Conservation (phyloP, 2,113 vertebrate species). For the Poecilia latipinna region DNA sequence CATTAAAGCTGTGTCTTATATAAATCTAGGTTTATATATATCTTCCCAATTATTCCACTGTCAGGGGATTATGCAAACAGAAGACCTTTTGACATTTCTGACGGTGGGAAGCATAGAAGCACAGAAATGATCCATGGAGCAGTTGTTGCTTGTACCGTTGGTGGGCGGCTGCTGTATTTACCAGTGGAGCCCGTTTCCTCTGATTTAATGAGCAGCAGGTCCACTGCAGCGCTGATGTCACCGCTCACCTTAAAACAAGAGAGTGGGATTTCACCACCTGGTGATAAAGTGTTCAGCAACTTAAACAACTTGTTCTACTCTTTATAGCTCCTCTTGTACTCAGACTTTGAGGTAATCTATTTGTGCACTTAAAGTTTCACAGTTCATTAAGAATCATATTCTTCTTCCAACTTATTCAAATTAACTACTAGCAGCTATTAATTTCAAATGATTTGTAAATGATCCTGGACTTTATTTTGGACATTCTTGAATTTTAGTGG, state of each 20-base stretch:
- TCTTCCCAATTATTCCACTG: conserved; percentile 28
- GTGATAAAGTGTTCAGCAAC: neutral
- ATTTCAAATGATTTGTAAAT: no score
- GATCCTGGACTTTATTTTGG: no score
- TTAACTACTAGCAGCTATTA: no score
- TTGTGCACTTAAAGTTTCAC: no score
- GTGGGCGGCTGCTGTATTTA: conserved; percentile 75
- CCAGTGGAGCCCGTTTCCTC: conserved; percentile 55
- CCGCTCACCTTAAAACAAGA: conserved; percentile 22
- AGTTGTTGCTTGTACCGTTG: conserved; percentile 28
- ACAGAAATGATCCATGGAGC: conserved; percentile 37
- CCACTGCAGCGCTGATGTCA: conserved; percentile 49
- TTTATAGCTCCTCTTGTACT: no score
- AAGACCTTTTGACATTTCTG: conserved; percentile 45
- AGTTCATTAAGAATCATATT: no score
- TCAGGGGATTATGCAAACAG: conserved; percentile 65
- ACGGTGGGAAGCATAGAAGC: conserved; percentile 36
- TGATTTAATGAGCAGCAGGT: conserved; percentile 63
- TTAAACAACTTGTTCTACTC: neutral
- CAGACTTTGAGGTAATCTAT: no score
- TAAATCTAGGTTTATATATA: conserved; percentile 19
- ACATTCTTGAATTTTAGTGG: no score
- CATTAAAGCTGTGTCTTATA: neutral
- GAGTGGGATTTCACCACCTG: conserved; percentile 31
- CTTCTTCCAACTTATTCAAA: no score